Base-by-base conservation (phyloP, 1,140 invertebrate genomes). In the Saccostrea echinata region DNA sequence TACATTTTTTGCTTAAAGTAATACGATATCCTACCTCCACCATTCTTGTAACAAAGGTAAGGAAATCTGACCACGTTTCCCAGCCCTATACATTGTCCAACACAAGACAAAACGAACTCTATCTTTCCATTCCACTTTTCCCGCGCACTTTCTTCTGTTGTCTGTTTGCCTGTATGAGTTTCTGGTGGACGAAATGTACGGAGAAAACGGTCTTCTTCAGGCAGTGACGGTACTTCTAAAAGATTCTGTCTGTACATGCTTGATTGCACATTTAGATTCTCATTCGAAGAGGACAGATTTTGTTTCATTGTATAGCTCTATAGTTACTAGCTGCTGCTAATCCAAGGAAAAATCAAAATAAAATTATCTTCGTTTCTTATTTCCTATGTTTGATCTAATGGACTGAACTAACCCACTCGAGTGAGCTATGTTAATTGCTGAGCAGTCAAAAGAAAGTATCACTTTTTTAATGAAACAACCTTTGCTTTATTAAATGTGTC, bases 41-140 rank as follows among this genome's bases (percentile, higher is more conserved):
- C 98, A 94, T 98, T 98, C 94, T 98, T 97, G 95, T 98, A 98
- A 94, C 97, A 98, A 81, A 98, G 95, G 93, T 98, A 98, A 12
- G 98, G 98, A 95, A 98, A 98, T 91, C 98, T 96, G 97, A 97
- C 98, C 84, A 98, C 98, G 93, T 98, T 98, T 33, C 97, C 98
- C 33, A 98, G 96, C 0, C 97, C 98, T 9, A 98, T 97, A 61
- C 91, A 91, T 11, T 89, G 88, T 61, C 91, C 91, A 16, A 91
- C 86, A 81, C 91, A 90, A 3, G 53, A 95, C 92, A 91, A 52
- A 18, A 91, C 53, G 57, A 91, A 91, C 43, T 91, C 90, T 43
- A 90, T 88, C 81, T 90, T 90, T 1, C 90, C 87, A 35, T 84
- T 85, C 91, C 91, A 91, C 24, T 53, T 30, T 18, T 90, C 91